Base-by-base conservation (phyloP, 2,888 invertebrate species). In the Erpobdella octoculata region DNA sequence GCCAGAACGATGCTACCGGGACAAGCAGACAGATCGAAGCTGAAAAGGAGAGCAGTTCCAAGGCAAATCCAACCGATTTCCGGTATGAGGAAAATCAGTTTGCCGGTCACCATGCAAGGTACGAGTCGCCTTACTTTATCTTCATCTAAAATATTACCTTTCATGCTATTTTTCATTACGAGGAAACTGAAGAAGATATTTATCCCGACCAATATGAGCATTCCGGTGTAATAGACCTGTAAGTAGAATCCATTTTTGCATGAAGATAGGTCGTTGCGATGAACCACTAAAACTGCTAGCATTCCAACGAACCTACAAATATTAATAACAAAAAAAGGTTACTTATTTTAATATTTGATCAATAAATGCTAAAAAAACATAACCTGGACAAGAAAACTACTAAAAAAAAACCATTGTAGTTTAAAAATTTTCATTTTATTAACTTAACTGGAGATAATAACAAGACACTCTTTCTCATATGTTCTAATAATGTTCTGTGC, bases 21-120 rank as follows among this genome's bases (percentile, higher is more conserved):
- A 41, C 67, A 67, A 5, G 8, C 46, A 38, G 37, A 15, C 15
- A 46, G 33, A 67, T 67, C 33, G 28, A 6, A 5, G 9, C 28
- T 78, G 76, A 90, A 89, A 77, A 90, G 88, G 91, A 91, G 91
- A 83, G 90, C 87, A 3, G 91, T 90, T 8, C 91, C 91, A 83
- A 91, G 86, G 71, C 89, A 86, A 79, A 91, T 91, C 85, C 91
- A 88, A 3, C 86, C 87, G 25, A 90, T 86, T 84, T 93, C 92
- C 15, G 90, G 89, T 35, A 91, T 78, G 76, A 91, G 87, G 73
- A 92, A 83, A 74, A 89, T 85, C 76, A 91, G 86, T 82, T 91
- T 90, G 78, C 89, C 79, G 76, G 90, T 87, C n/a, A 81, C 72
- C 28, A 76, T 33, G n/a, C 58, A 15, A 8, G 90, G 87, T 15